Base-by-base conservation (phyloP, 2,888 invertebrate genomes). In the Oxycera nigricornis region DNA sequence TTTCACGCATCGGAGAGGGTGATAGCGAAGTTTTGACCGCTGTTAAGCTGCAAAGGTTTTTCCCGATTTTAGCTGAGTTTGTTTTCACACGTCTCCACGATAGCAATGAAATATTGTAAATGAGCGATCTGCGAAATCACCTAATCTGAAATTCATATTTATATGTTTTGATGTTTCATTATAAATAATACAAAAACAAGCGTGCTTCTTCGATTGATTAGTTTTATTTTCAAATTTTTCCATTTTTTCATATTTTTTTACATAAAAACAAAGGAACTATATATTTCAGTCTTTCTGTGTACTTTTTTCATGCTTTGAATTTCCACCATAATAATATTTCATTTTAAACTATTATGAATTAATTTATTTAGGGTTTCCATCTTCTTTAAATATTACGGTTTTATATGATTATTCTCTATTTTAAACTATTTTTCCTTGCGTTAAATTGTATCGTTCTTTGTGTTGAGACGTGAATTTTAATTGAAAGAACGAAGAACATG, bases 211-310 rank as follows among this genome's bases (percentile, higher is more conserved):
- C 65, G 31, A 65, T 73, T 73, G 57, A 72, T 72, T 72, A 70
- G 70, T 70, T 46, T 68, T 75, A 75, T 76, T 78, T 75, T 73
- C 75, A 74, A 77, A 79, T 76, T 75, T 76, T 77, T 79, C 39
- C 26, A 75, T 72, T 70, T 41, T 77, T 50, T 74, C 77, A 76
- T 77, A 76, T 78, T 74, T 77, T 83, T 83, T 80, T 84, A 84
- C 83, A 84, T 84, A 84, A 85, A 84, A 85, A 85, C 84, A 85
- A 85, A 85, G 84, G 85, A 85, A 85, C 84, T 85, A 85, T 85
- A 84, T 84, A 82, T 85, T 83, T 85, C 84, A 85, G 84, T 85
- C 84, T 85, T 85, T 74, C 84, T 84, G 81, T 83, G 81, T 84
- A 80, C 82, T 73, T 73, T 73, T 72, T 73, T 72, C 72, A 72